Conservation (phyloP, 2,113 vertebrate genomes). For the Perca fluviatilis region DNA sequence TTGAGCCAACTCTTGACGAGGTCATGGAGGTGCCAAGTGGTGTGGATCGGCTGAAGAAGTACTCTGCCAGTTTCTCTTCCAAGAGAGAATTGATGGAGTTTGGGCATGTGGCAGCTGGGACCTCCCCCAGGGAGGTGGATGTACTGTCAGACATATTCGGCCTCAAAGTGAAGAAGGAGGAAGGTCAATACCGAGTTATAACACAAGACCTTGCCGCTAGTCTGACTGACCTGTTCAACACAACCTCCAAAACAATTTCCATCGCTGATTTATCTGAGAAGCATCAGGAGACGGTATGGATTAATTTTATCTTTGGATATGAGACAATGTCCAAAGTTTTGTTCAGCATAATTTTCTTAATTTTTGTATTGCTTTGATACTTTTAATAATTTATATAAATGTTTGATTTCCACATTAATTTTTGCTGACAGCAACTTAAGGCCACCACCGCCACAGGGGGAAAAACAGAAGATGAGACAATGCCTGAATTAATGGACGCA, state of each 20-base stretch:
- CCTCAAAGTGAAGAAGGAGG: slow-evolving; percentile 91
- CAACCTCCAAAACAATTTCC: slow-evolving; percentile 58
- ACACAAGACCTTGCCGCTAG: slow-evolving; percentile 88
- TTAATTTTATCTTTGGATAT: not conserved
- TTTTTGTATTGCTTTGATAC: slow-evolving; percentile 6
- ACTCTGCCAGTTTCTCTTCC: slow-evolving; percentile 79
- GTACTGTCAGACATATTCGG: slow-evolving; percentile 93
- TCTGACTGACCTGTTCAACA: slow-evolving; percentile 86
- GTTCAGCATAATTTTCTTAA: not conserved
- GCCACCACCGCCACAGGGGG: slow-evolving; percentile 81
- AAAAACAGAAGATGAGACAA: slow-evolving; percentile 84
- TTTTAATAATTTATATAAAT: not conserved
- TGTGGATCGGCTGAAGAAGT: slow-evolving; percentile 82
- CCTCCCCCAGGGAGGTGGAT: slow-evolving; percentile 83
- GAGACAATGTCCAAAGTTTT: not conserved
- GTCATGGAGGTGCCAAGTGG: slow-evolving; percentile 83
- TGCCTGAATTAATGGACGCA: slow-evolving; percentile 84
- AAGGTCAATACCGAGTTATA: slow-evolving; percentile 90
- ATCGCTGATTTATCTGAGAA: slow-evolving; percentile 21
- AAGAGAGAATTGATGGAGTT: slow-evolving; percentile 85
- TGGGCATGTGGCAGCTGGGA: slow-evolving; percentile 82
- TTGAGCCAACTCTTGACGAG: slow-evolving; percentile 94
- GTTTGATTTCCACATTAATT: slow-evolving; percentile 28
- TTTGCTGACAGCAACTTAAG: slow-evolving; percentile 63
- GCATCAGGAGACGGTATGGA: slow-evolving; percentile 63